Evolutionary conservation across 1,140 invertebrate species (phyloP).

Genomic region (Drosophila arawakana): DNA sequence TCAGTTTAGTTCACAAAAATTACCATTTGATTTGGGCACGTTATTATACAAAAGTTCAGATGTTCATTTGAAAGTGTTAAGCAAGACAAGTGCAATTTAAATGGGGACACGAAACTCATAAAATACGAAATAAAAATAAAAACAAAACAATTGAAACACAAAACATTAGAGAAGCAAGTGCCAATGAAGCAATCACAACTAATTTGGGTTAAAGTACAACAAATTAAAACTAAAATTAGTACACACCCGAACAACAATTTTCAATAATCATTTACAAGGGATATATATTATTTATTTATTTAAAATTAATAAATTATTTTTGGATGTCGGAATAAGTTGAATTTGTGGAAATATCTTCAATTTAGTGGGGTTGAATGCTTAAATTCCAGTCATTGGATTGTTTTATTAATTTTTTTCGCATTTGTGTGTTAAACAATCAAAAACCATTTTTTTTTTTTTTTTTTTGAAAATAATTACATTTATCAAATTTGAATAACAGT

Average conservation of each 20-base stretch:
- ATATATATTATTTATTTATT: no score
- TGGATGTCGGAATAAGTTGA: no score
- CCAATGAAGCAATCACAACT: slow-evolving; percentile 4
- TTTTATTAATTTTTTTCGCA: no score
- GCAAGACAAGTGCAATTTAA: slow-evolving; percentile 52
- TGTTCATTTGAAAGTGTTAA: slow-evolving; percentile 45
- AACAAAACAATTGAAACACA: background rate
- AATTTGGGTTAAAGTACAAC: slow-evolving; percentile 15
- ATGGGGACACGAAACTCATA: slow-evolving; percentile 32
- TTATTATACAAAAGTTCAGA: slow-evolving; percentile 56
- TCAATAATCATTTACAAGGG: background rate
- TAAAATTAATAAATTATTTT: no score
- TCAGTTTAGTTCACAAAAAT: slow-evolving; percentile 27
- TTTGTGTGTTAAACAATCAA: no score
- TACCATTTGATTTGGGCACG: slow-evolving; percentile 36
- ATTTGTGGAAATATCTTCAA: no score
- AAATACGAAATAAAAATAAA: background rate
- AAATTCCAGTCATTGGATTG: no score
- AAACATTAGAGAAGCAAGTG: slow-evolving; percentile 23
- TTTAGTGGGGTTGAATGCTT: no score
- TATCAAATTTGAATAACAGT: background rate
- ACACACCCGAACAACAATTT: background rate
- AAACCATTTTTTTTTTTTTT: no score
- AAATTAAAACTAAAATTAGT: background rate
- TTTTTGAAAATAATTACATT: no score